Evolutionary conservation across 2,888 invertebrate species (phyloP), one percentile per base, ranked within the genome.

Genomic region (Ptilodon capucinus): DNA sequence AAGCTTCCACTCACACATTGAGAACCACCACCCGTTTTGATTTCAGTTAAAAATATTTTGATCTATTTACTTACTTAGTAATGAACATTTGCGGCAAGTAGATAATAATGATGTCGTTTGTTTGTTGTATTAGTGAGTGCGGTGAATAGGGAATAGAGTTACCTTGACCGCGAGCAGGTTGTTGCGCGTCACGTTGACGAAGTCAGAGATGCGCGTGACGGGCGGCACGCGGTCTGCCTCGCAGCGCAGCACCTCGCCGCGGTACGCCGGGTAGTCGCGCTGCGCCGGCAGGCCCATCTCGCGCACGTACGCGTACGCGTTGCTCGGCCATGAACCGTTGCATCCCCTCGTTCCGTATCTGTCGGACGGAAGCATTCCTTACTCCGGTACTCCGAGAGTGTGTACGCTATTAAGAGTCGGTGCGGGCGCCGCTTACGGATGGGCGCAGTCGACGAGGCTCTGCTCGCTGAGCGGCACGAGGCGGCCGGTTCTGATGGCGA

Each of bases 81-180:
- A n/a, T n/a, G n/a, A n/a, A n/a, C n/a, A n/a, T n/a, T n/a, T n/a
- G n/a, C n/a, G n/a, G n/a, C n/a, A n/a, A n/a, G n/a, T n/a, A n/a
- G n/a, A n/a, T n/a, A n/a, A n/a, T n/a, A n/a, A n/a, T n/a, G n/a
- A n/a, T n/a, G n/a, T n/a, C n/a, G n/a, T n/a, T n/a, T n/a, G n/a
- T n/a, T n/a, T n/a, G n/a, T n/a, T n/a, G n/a, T n/a, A n/a, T n/a
- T n/a, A n/a, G n/a, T n/a, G n/a, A n/a, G n/a, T n/a, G n/a, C n/a
- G n/a, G n/a, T n/a, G n/a, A n/a, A n/a, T n/a, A n/a, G n/a, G n/a
- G n/a, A n/a, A n/a, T n/a, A n/a, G n/a, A n/a, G n/a, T 1, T 51
- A 86, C 87, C 85, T 89, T 85, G 18, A 90, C 77, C 7, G 88
- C 85, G 4, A 77, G 51, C n/a, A 82, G 69, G 64, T 76, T 77